Evolutionary conservation across 2,888 invertebrate species (phyloP).

Genomic region (Acholoe squamosa): DNA sequence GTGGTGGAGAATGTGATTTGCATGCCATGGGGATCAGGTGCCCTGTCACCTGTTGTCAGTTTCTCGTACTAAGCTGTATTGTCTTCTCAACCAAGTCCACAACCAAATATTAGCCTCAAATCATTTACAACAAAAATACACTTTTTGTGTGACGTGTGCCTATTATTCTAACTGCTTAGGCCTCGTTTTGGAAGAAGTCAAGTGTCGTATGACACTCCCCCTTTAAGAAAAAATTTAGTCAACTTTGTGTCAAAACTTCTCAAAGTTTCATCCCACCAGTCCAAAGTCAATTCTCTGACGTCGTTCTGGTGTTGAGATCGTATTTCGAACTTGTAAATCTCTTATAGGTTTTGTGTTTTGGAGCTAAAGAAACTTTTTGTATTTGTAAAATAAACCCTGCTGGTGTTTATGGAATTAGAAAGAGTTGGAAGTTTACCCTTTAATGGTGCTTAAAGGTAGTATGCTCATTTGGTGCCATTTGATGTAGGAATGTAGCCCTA

Average conservation of each 20-base stretch:
- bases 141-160: not conserved
- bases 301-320: no score
- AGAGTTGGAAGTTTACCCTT: not conserved
- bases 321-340: no score
- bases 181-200: not conserved
- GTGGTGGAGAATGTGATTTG: not conserved
- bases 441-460: no score
- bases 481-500: no score
- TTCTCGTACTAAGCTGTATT: constrained; percentile 1
- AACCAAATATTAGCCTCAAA: constrained; percentile 8
- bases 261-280: not conserved
- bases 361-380: not conserved
- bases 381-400: not conserved
- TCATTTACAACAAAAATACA: constrained; percentile 19
- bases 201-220: not conserved
- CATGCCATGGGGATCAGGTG: constrained; percentile 14
- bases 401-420: not conserved
- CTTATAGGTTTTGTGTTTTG: no score
- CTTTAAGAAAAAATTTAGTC: not conserved
- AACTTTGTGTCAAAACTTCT: not conserved
- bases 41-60: constrained; percentile 9
- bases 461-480: no score
- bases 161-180: not conserved
- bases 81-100: constrained; percentile 26
- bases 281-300: not conserved